These are phyloP conservation scores for Holotrichia oblita DNA, from an alignment of 1,140 invertebrate species.

Conservation along the genomic window DNA sequence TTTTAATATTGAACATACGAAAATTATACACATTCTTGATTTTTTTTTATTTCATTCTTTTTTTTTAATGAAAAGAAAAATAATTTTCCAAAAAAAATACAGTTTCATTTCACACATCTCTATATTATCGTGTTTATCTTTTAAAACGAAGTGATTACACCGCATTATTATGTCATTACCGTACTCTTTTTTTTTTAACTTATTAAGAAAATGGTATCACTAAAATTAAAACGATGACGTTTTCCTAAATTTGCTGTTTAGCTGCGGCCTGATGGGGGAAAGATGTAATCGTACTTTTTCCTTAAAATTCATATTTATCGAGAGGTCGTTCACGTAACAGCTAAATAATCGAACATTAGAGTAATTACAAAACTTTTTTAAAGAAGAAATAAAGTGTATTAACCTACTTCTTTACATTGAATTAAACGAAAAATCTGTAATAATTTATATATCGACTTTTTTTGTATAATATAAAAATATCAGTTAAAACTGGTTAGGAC, in stretches of 20 bases:
- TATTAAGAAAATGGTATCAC: background rate
- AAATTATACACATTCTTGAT: conserved; percentile 17
- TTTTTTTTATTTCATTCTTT: background rate
- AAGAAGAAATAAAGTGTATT: conserved; percentile 13
- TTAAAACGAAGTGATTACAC: background rate
- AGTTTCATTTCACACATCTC: conserved; percentile 26
- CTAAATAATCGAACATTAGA: background rate
- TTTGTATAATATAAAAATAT: background rate
- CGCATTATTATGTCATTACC: background rate
- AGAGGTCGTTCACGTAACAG: background rate
- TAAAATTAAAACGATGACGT: background rate
- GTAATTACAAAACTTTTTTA: background rate
- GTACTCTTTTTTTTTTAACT: background rate
- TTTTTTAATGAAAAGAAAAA: background rate
- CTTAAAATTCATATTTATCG: too few species aligned
- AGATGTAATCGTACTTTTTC: background rate
- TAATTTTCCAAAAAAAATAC: too few species aligned
- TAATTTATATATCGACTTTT: background rate
- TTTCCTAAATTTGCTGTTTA: conserved; percentile 9
- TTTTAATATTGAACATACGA: conserved; percentile 38
- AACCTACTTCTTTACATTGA: conserved; percentile 28
- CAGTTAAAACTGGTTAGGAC: background rate
- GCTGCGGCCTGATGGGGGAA: background rate
- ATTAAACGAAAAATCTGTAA: background rate
- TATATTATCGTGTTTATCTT: background rate